phyloP scores from a whole-genome alignment of 23 tunicate species.

The Trididemnum clinides region DNA sequence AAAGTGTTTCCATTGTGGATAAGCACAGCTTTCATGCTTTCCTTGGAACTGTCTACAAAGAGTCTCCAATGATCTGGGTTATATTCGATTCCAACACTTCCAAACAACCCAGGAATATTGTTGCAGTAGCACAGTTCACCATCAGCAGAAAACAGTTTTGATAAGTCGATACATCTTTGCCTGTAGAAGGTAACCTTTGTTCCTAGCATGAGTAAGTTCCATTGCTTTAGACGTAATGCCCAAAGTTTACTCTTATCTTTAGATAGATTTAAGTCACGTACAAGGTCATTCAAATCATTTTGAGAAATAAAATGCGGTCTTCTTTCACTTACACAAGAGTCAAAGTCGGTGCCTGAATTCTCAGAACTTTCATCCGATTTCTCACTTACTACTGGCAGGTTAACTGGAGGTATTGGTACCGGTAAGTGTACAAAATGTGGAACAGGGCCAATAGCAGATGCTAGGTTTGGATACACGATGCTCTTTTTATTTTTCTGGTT shows the following conservation, averaged over 20 bases:
- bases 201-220: conserved; percentile 20
- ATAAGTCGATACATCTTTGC: background rate
- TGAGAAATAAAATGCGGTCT: conserved; percentile 15
- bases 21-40: no score
- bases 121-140: conserved; percentile 18
- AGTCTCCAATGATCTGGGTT: conserved; percentile 27
- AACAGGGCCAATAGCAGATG: conserved; percentile 20
- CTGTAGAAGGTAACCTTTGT: conserved; percentile 22
- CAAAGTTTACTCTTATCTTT: conserved; percentile 3
- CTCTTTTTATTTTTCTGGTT: background rate
- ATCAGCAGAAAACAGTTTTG: background rate
- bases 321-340: no score
- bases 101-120: conserved; percentile 9
- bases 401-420: background rate
- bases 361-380: conserved; percentile 11
- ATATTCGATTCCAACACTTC: background rate
- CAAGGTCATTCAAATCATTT: conserved; percentile 24
- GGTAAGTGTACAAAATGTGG: conserved; percentile 8
- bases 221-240: conserved; percentile 14
- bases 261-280: background rate
- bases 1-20: background rate
- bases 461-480: background rate
- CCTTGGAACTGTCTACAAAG: background rate
- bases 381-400: background rate
- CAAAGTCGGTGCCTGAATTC: background rate